Conservation (phyloP, 2,113 vertebrate species). For the Seriola aureovittata region DNA sequence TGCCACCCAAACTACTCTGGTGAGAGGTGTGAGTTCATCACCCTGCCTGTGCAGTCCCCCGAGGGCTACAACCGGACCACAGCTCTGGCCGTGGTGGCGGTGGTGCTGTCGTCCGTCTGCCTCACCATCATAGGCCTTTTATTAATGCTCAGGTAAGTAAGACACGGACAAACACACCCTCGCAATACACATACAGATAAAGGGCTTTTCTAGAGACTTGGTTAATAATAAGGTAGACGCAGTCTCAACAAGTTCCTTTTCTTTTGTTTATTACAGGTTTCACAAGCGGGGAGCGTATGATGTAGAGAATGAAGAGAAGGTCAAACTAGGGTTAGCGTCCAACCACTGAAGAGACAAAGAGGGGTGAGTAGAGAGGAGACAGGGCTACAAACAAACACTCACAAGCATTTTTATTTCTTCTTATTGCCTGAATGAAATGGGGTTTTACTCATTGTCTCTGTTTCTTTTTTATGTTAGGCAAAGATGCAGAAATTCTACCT, state of each 20-base stretch:
- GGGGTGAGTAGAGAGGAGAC: slow-evolving; percentile 69
- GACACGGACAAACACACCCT: not conserved
- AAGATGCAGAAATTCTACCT: slow-evolving; percentile 86
- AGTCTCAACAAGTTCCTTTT: slow-evolving; percentile 33
- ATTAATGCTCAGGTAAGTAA: slow-evolving; percentile 90
- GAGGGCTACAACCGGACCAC: slow-evolving; percentile 91
- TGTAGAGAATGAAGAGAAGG: slow-evolving; percentile 96
- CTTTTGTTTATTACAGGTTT: slow-evolving; percentile 85
- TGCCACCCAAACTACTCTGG: slow-evolving; percentile 91
- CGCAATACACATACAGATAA: not conserved
- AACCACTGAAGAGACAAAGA: slow-evolving; percentile 86
- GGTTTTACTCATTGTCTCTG: slow-evolving; percentile 25
- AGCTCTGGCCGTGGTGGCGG: slow-evolving; percentile 91
- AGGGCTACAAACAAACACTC: not conserved
- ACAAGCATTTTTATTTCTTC: not conserved
- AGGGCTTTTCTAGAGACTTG: not conserved
- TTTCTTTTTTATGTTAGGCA: slow-evolving; percentile 41
- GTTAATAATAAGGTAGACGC: not conserved
- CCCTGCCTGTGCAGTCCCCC: slow-evolving; percentile 85
- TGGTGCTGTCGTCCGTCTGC: slow-evolving; percentile 94
- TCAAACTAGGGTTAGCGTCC: slow-evolving; percentile 91
- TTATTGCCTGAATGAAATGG: not conserved
- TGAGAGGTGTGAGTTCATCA: slow-evolving; percentile 90
- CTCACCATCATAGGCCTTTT: slow-evolving; percentile 92
- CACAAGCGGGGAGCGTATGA: slow-evolving; percentile 95